Evolutionary conservation across 2,888 invertebrate species (phyloP), one percentile per base, ranked within the genome.

Genomic region (Trilocha varians): DNA sequence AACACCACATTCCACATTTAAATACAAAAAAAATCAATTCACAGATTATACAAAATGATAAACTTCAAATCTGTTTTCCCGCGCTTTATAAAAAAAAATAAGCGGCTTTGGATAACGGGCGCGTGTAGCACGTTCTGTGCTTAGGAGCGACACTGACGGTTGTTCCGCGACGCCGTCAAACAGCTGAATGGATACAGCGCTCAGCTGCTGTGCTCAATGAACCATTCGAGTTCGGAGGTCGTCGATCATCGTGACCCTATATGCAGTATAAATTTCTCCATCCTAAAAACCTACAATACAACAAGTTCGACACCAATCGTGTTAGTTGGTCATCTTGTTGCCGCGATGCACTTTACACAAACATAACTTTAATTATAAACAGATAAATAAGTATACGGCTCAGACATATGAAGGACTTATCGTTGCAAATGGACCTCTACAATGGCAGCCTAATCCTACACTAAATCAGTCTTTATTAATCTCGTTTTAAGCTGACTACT

Each of bases 181-280:
- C 62, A 65, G 62, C 65, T 78, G 70, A 80, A 76, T 78, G 80
- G 68, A 65, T 67, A 58, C 54, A 56, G 52, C 62, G 70, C 73
- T 72, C 79, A 78, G 74, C 78, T 78, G 78, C 65, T 72, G 70
- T 72, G 68, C 79, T 83, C 83, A 83, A 82, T 85, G 84, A 80
- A 80, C 70, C 78, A 77, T 72, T 70, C 65, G 69, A 74, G 83
- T 80, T 80, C 83, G 78, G 71, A 80, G 84, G 84, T 82, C 80
- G 70, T 68, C 64, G 61, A 65, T 70, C 69, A 73, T 74, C 68
- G 63, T 76, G 78, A 82, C 79, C 82, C 73, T 70, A 60, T 63
- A 67, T 65, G 58, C 63, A 59, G 62, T 64, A 53, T 60, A 63
- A 70, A 69, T 77, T 77, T 77, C 77, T 70, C 73, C 69, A 75